phyloP scores from a whole-genome alignment of 2,888 invertebrate genomes.

The Epinotia demarniana region DNA sequence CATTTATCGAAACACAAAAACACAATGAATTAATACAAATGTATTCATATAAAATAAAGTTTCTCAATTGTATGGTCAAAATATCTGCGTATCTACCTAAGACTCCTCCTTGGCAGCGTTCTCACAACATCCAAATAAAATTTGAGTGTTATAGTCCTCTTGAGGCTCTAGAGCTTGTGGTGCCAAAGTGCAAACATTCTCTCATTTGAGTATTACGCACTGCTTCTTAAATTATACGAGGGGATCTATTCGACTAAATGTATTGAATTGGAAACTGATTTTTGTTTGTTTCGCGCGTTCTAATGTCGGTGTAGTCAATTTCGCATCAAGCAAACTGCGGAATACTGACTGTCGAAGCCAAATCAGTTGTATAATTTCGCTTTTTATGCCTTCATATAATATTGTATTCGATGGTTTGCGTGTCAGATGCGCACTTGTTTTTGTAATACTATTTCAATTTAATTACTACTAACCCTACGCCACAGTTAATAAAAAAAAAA shows the following conservation, averaged over 20 bases:
- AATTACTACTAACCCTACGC: too few relatives aligned
- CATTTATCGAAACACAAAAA: not conserved
- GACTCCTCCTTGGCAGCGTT: constrained; percentile 1
- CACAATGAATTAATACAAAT: not conserved
- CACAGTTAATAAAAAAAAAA: too few relatives aligned
- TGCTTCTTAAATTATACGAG: not conserved
- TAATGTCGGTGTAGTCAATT: too few relatives aligned
- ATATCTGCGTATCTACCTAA: not conserved
- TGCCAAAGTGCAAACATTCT: not conserved
- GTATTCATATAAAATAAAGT: not conserved
- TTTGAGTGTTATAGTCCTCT: not conserved
- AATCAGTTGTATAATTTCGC: too few relatives aligned
- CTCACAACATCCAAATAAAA: not conserved
- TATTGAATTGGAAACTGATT: not conserved
- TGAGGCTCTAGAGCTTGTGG: not conserved
- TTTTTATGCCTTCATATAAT: too few relatives aligned
- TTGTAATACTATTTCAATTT: too few relatives aligned
- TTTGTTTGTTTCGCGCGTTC: too few relatives aligned
- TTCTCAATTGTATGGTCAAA: not conserved
- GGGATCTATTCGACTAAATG: not conserved
- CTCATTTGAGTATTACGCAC: not conserved
- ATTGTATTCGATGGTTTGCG: too few relatives aligned
- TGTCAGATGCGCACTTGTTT: too few relatives aligned
- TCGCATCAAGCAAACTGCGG: too few relatives aligned
- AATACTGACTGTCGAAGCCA: too few relatives aligned